Evolutionary conservation across 2,888 invertebrate species (phyloP), one percentile per base, ranked within the genome.

Genomic region (Amiota minor): DNA sequence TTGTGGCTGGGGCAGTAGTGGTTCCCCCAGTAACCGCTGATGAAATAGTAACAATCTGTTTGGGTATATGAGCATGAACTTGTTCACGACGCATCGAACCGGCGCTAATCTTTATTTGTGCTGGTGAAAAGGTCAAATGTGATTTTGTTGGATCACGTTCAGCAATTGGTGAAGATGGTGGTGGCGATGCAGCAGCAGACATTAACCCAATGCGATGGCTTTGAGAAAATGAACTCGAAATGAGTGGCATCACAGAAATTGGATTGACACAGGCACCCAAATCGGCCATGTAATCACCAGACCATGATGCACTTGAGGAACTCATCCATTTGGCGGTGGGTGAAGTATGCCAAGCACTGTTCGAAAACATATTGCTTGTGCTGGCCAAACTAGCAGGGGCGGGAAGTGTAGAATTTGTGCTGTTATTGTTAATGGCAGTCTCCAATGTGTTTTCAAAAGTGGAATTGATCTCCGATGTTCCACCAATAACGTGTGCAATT

Each of bases 171-270:
- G 93, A 93, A 10, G 92, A 91, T 23, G 92, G 90, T 20, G 92
- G 90, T 62, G 92, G 90, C 46, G 90, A 89, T 50, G 81, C 79
- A 6, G 77, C 76, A 70, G 55, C 76, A 53, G 86, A 82, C 79
- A 88, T 88, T 4, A 88, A 83, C 75, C 85, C 87, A 59, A 82
- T 80, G 79, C 87, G 87, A 53, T 87, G 86, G 73, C 77, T 78
- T 71, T 86, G 83, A 56, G 87, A 61, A 68, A 87, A 82, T 53
- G 91, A 87, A 23, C 91, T 91, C 74, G 93, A 92, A 78, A 94
- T 92, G 55, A 94, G 91, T 1, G 97, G 97, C 94, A 97, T 95
- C 61, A 97, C 96, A 45, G 95, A 95, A 86, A 96, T 96, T 6
- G 97, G 97, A 90, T 97, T 97, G 8, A 97, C 90, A 73, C 90